A percentile compares a stretch with the other conserved stretches of the same genome.
phyloP scores from a whole-genome alignment of 2,888 invertebrate species.

The Branchinecta sandiegonensis region DNA sequence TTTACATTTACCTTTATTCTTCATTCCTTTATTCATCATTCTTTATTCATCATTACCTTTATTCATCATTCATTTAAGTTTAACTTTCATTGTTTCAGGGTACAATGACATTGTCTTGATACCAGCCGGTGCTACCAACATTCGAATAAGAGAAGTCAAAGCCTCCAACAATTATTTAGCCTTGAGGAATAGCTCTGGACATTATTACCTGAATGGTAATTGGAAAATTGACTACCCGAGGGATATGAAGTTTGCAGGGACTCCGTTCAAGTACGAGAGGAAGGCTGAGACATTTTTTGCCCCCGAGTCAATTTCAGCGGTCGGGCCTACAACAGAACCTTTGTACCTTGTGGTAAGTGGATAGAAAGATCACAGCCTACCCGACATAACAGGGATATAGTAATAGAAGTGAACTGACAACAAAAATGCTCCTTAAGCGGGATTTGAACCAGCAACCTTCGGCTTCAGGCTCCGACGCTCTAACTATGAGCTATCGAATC shows the following conservation, averaged over 20 bases:
- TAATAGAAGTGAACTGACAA: no score
- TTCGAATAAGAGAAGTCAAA: constrained; percentile 57
- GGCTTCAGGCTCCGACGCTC: no score
- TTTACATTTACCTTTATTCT: not conserved
- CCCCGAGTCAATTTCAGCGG: constrained; percentile 64
- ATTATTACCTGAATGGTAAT: constrained; percentile 85
- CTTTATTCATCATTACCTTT: no score
- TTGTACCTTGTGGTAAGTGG: constrained; percentile 62
- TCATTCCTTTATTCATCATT: no score
- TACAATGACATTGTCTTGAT: constrained; percentile 83
- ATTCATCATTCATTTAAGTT: no score
- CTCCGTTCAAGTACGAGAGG: constrained; percentile 74
- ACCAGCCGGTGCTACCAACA: constrained; percentile 83
- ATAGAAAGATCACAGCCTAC: not conserved
- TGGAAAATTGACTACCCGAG: constrained; percentile 85
- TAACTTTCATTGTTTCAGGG: constrained; percentile 41
- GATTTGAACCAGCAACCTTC: not conserved
- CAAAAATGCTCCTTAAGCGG: not conserved
- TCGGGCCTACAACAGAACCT: constrained; percentile 81
- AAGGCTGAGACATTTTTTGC: constrained; percentile 63
- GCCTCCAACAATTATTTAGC: constrained; percentile 88
- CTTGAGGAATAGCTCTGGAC: constrained; percentile 60
- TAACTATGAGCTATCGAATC: no score
- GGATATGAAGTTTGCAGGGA: constrained; percentile 60
- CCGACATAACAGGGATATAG: no score